A percentile compares a stretch with the other conserved stretches of the same genome.
phyloP scores from a whole-genome alignment of 2,113 vertebrate species.

The Aramus guarauna region DNA sequence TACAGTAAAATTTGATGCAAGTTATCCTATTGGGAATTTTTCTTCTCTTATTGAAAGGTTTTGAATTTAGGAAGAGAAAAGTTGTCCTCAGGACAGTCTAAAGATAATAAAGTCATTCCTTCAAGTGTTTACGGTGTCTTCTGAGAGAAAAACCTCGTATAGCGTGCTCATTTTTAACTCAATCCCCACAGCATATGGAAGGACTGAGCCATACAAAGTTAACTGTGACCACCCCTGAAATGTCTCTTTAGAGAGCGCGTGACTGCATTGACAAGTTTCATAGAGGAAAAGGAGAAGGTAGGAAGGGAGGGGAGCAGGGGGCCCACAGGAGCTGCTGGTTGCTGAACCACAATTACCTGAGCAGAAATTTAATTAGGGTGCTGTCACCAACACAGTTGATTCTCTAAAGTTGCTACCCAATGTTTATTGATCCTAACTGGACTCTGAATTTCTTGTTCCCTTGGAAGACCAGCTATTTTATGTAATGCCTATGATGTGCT shows the following conservation, averaged over 20 bases:
- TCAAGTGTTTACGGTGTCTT: not conserved
- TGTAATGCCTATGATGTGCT: not conserved
- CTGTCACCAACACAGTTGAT: not conserved
- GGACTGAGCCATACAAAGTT: not conserved
- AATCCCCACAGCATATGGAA: not conserved
- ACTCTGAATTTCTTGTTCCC: not conserved
- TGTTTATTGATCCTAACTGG: not conserved
- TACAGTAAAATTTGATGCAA: not conserved
- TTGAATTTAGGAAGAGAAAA: not conserved
- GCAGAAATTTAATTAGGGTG: not conserved
- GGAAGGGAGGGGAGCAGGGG: not conserved
- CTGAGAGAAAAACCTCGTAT: not conserved
- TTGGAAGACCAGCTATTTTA: not conserved
- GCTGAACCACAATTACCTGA: not conserved
- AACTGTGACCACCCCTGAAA: not conserved
- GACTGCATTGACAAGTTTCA: not conserved
- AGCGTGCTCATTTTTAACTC: not conserved
- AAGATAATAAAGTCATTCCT: not conserved
- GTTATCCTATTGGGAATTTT: not conserved
- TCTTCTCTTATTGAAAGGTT: not conserved
- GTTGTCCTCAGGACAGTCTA: not conserved
- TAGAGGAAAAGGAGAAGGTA: not conserved
- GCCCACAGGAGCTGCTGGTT: rapidly evolving
- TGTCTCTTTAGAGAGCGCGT: not conserved
- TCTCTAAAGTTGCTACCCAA: not conserved